A percentile compares a stretch with the other conserved stretches of the same genome.
Conservation (phyloP, 2,797 vertebrate genomes). For the Arremon brunneinucha region DNA sequence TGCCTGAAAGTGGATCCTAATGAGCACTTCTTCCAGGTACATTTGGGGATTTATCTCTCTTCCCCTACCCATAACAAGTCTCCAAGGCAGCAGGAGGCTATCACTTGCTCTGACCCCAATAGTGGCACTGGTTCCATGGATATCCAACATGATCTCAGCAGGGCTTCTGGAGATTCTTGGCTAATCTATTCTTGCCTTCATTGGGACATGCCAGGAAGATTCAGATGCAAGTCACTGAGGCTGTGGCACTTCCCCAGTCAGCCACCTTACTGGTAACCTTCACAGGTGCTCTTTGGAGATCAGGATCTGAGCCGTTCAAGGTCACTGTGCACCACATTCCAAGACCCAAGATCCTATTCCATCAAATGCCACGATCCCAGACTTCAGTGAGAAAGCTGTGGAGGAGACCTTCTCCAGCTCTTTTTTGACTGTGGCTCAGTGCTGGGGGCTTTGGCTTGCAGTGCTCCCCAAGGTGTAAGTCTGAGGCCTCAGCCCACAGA, state of each 20-base stretch:
- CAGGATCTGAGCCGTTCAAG: neutral
- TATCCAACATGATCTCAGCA: fast-evolving
- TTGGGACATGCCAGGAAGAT: neutral
- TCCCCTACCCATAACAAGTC: neutral
- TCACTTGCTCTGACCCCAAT: neutral
- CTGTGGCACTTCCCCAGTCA: neutral
- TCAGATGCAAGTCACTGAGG: neutral
- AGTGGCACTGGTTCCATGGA: neutral
- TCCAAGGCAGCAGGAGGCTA: neutral
- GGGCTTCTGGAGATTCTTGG: neutral
- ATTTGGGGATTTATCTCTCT: neutral
- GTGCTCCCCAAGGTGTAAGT: neutral
- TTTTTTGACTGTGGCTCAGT: neutral
- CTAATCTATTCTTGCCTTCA: neutral
- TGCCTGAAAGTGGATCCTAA: neutral
- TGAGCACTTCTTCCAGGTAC: neutral
- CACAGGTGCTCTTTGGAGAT: neutral
- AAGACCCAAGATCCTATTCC: neutral
- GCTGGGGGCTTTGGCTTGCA: neutral
- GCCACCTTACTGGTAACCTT: neutral
- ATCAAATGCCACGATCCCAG: neutral
- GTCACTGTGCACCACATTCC: neutral
- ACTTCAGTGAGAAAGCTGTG: neutral
- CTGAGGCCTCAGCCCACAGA: neutral
- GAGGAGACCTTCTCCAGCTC: neutral